phyloP scores from a whole-genome alignment of 2,113 vertebrate genomes.

The Lasiurus borealis region DNA sequence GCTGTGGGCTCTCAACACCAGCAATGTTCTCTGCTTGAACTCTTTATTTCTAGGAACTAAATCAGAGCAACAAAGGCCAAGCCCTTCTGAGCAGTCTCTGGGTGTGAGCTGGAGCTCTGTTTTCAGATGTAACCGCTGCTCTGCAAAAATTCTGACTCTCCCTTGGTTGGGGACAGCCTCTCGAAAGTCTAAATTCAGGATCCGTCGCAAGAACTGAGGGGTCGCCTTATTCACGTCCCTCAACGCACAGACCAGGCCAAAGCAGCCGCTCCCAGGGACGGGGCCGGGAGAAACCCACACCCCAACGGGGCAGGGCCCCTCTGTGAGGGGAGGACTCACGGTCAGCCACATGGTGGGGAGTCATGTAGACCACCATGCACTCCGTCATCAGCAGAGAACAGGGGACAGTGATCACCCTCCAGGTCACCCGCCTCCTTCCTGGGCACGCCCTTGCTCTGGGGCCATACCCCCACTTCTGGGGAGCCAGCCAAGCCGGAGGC shows the following conservation, averaged over 20 bases:
- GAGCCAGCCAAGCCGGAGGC: neutral
- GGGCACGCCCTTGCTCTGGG: no score
- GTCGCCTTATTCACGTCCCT: neutral
- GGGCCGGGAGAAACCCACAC: neutral
- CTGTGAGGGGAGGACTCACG: neutral
- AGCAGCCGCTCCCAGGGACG: neutral
- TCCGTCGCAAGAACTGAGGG: neutral
- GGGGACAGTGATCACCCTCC: neutral
- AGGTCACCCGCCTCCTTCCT: neutral
- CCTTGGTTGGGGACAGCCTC: neutral
- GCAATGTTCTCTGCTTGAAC: neutral
- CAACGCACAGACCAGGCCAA: neutral
- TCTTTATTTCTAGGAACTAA: constrained; percentile 26
- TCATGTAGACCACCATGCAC: neutral
- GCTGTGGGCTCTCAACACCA: neutral
- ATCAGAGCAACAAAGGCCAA: neutral
- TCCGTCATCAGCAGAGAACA: neutral
- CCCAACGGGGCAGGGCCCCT: no score
- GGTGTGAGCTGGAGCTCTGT: neutral
- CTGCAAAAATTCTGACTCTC: neutral
- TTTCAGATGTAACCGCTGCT: neutral
- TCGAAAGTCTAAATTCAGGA: neutral
- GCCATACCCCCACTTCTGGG: neutral
- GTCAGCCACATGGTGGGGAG: neutral
- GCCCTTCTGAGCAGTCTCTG: neutral